Evolutionary conservation across 2,113 vertebrate species (phyloP).

Genomic region (Proterorhinus semilunaris): DNA sequence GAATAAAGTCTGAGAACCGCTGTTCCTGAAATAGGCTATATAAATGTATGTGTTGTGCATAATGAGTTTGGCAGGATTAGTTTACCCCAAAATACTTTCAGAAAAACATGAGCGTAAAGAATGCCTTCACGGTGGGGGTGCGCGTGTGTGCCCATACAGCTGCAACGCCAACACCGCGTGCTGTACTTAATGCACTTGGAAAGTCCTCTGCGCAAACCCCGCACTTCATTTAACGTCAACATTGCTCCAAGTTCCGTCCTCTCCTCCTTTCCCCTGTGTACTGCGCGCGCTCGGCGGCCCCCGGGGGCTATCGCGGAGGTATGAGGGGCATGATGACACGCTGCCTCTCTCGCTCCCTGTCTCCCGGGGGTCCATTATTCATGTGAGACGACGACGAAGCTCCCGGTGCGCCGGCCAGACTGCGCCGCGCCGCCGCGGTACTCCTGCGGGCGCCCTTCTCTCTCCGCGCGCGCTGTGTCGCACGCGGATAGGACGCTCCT

Average conservation of each 20-base stretch:
- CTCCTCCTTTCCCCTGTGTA: slow-evolving; percentile 39
- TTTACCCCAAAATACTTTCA: too few species aligned
- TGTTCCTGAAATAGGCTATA: too few species aligned
- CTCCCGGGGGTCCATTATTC: slow-evolving; percentile 53
- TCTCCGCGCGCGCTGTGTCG: slow-evolving; percentile 52
- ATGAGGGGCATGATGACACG: slow-evolving; percentile 23
- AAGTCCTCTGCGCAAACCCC: neutral
- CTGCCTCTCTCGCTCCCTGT: slow-evolving; percentile 19
- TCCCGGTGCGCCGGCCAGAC: slow-evolving; percentile 35
- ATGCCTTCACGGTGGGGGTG: too few species aligned
- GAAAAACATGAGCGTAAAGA: too few species aligned
- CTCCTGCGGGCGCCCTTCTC: slow-evolving; percentile 75
- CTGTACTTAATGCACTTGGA: neutral
- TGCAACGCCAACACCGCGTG: neutral
- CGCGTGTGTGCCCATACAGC: neutral
- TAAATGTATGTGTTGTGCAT: too few species aligned
- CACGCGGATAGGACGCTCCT: slow-evolving; percentile 56
- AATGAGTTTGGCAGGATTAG: too few species aligned
- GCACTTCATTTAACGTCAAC: neutral
- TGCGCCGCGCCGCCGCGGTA: slow-evolving; percentile 65
- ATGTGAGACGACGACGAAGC: slow-evolving; percentile 28
- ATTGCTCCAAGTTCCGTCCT: slow-evolving; percentile 50
- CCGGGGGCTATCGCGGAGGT: slow-evolving; percentile 28
- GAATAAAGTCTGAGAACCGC: too few species aligned
- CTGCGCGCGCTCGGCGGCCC: slow-evolving; percentile 21